Base-by-base conservation (phyloP, 2,888 invertebrate species). In the Phyllotreta striolata region DNA sequence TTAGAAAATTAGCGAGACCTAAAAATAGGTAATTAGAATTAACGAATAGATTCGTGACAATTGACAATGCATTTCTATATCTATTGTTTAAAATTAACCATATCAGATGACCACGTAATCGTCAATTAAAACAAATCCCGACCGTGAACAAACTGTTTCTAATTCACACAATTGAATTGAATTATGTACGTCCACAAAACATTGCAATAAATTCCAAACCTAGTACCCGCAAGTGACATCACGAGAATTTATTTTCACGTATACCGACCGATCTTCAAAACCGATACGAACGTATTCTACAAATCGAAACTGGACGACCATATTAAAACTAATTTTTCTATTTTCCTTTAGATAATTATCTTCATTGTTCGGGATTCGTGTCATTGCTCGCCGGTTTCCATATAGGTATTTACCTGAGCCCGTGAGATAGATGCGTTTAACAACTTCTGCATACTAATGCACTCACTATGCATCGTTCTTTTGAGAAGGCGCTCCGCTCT, bases 391-490 rank as follows among this genome's bases (percentile, higher is more conserved):
- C 43, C 55, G 55, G 55, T 55, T 62, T 56, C 67, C 67, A 40
- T 67, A 67, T 65, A 67, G 54, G 67, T 64, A 24, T 24, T 24
- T 62, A 14, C 38, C 52, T n/a, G 52, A 52, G 38, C 14, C 24
- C 60, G 55, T 64, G 59, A 60, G 64, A 64, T 64, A 65, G 64
- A 62, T 63, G 67, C 60, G 55, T 49, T 54, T 62, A 65, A 67
- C 62, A 65, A 54, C 64, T 56, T 49, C 59, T 43, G 64, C 64
- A 67, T 67, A 67, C 64, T 65, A 64, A 67, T 64, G 56, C 38
- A 47, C 59, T 52, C 24, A 47, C 14, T 47, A 47, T 47, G 24
- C 47, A n/a, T 7, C 49, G 34, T 14, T 49, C 49, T 49, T 49
- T 49, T 35, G 49, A 49, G 49, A 9, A 24, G 49, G 49, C 49